Base-by-base conservation (phyloP, 2,797 vertebrate species). In the Spinibarbus caldwelli region DNA sequence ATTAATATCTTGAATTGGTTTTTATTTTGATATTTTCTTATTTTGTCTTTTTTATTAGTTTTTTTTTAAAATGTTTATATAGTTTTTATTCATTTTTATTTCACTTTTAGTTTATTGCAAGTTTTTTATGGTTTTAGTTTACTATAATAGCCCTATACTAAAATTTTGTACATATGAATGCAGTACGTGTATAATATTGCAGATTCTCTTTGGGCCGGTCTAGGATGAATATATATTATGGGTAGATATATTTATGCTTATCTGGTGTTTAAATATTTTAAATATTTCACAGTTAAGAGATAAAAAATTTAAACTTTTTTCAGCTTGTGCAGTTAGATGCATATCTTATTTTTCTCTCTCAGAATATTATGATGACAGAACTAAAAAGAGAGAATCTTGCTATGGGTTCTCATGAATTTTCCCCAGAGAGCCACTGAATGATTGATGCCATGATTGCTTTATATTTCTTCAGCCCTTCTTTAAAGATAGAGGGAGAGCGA, bases 291-390 rank as follows among this genome's bases (percentile, higher is more conserved):
- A 80, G 43, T 5, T 4, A 34, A 15, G 41, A 34, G n/a, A 70
- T 71, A 36, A 52, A 67, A 34, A 49, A 68, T 2, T 0, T 4
- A 26, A 7, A 41, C 9, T 59, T 57, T 41, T 82, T 21, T 19
- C 26, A 66, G 57, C 45, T n/a, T 31, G 38, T 57, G 5, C 6
- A 41, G 21, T 57, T 59, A 4, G 52, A 78, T 29, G 36, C 26
- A 82, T 59, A 31, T 75, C 49, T 73, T 34, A 34, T 82, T 85
- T 79, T 26, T 76, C 49, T 62, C 21, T 21, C n/a, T 64, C 49
- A 80, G 70, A 80, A 83, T n/a, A 87, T 84, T 81, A 66, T 47
- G 73, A 86, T 85, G 79, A 78, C 2, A 0, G n/a, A 79, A 49
- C 80, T 31, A 47, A 76, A 76, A 84, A 47, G 49, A 62, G 62